Conservation (phyloP, 2,797 vertebrate species). For the Mormyrus proboscirostris region DNA sequence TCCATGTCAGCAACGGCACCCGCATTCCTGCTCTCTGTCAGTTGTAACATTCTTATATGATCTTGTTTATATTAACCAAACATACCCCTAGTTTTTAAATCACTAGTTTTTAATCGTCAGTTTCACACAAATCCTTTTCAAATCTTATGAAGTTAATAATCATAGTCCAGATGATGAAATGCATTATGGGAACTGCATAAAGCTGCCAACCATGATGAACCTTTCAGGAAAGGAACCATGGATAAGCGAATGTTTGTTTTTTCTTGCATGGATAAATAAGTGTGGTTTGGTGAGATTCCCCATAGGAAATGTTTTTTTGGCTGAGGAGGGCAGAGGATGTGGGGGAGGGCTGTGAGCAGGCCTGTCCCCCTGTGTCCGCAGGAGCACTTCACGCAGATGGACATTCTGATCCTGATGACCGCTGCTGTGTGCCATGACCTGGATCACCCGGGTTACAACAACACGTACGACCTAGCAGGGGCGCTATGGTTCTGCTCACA, state of each 20-base stretch:
- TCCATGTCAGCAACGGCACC: not conserved
- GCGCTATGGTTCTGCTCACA: not conserved
- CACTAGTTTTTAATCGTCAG: not conserved
- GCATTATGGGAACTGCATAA: not conserved
- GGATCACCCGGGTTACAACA: conserved; percentile 88
- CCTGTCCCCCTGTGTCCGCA: conserved; percentile 42
- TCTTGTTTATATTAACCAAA: not conserved
- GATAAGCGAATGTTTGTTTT: not conserved
- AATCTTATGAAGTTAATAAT: not conserved
- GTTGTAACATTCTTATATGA: not conserved
- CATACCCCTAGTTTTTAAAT: not conserved
- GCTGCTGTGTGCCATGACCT: conserved; percentile 87
- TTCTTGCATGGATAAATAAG: not conserved
- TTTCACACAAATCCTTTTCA: not conserved
- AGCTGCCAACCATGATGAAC: not conserved
- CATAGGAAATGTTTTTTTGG: not conserved
- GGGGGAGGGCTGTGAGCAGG: not conserved
- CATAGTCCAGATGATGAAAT: not conserved
- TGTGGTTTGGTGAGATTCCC: not conserved
- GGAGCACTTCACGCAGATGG: conserved; percentile 77
- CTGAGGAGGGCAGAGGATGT: not conserved
- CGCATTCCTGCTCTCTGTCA: not conserved
- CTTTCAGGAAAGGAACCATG: not conserved
- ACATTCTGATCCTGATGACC: conserved; percentile 82
- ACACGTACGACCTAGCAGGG: conserved; percentile 65